phyloP scores from a whole-genome alignment of 2,888 invertebrate species.

The Nomada ferruginata region DNA sequence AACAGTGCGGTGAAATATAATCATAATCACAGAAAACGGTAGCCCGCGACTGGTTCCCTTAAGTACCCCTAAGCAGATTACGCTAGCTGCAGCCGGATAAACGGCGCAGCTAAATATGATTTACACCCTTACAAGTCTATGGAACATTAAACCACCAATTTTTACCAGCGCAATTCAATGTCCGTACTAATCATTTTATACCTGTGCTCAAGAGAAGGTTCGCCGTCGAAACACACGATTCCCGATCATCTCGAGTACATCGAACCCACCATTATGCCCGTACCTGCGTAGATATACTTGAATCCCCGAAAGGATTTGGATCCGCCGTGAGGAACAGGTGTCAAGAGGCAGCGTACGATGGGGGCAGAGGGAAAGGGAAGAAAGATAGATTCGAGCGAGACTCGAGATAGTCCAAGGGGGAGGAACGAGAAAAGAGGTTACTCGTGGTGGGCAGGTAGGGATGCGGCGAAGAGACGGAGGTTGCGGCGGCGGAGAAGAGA shows the following conservation, averaged over 20 bases:
- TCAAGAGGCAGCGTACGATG: constrained; percentile 64
- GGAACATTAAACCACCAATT: constrained; percentile 35
- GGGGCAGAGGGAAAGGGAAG: constrained; percentile 23
- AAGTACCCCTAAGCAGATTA: background rate
- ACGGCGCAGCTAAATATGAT: constrained; percentile 1
- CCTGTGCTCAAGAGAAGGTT: background rate
- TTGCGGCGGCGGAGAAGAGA: constrained; percentile 33
- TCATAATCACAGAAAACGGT: constrained; percentile 1
- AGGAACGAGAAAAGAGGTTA: constrained; percentile 3
- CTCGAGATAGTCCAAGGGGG: constrained; percentile 23
- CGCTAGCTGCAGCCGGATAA: constrained; percentile 27
- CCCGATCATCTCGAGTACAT: constrained; percentile 57
- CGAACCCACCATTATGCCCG: constrained; percentile 59
- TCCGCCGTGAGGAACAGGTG: constrained; percentile 73
- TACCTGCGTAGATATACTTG: constrained; percentile 67
- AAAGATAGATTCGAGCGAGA: constrained; percentile 52
- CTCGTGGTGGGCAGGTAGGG: background rate
- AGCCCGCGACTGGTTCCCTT: background rate
- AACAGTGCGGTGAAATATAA: constrained; percentile 50
- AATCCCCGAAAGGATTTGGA: constrained; percentile 71
- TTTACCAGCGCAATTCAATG: constrained; percentile 47
- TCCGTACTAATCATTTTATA: constrained; percentile 29
- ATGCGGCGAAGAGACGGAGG: constrained; percentile 1
- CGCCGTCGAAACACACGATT: constrained; percentile 10
- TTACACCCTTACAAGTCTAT: constrained; percentile 9